A percentile compares a stretch with the other conserved stretches of the same genome.
phyloP scores from a whole-genome alignment of 2,888 invertebrate genomes.

The Biston betularia region DNA sequence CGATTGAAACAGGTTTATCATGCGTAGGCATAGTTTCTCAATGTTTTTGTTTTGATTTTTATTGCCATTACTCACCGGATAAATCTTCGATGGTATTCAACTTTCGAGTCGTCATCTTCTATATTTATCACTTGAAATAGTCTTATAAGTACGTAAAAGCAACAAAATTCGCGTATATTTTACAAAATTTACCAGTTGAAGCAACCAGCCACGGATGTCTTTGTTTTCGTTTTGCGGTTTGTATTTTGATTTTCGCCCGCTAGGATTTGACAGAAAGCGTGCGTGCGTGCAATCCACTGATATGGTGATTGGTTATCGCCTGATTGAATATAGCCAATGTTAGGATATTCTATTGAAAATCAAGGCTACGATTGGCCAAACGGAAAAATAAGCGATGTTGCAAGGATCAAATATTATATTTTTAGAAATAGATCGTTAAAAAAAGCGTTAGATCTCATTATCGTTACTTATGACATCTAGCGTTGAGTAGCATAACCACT shows the following conservation, averaged over 20 bases:
- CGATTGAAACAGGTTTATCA: slow-evolving; percentile 53
- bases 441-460: not conserved
- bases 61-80: slow-evolving; percentile 79
- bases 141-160: slow-evolving; percentile 33
- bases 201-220: slow-evolving; percentile 52
- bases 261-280: slow-evolving; percentile 46
- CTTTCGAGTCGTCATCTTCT: slow-evolving; percentile 78
- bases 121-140: slow-evolving; percentile 33
- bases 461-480: not conserved
- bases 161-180: slow-evolving; percentile 43
- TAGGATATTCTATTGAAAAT: not conserved
- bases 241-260: slow-evolving; percentile 58
- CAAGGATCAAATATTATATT: slow-evolving; percentile 4
- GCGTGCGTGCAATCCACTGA: slow-evolving; percentile 50
- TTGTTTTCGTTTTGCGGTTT: slow-evolving; percentile 63
- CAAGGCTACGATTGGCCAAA: slow-evolving; percentile 25
- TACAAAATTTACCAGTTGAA: slow-evolving; percentile 44
- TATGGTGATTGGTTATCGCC: slow-evolving; percentile 46
- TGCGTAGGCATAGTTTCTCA: slow-evolving; percentile 51
- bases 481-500: not conserved
- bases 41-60: slow-evolving; percentile 57
- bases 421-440: slow-evolving; percentile 5
- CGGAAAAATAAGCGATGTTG: slow-evolving; percentile 1
- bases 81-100: slow-evolving; percentile 82
- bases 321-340: slow-evolving; percentile 26